Conservation (phyloP, 37 sponge, comb jelly and placozoan species). For the Beroe forskalii region DNA sequence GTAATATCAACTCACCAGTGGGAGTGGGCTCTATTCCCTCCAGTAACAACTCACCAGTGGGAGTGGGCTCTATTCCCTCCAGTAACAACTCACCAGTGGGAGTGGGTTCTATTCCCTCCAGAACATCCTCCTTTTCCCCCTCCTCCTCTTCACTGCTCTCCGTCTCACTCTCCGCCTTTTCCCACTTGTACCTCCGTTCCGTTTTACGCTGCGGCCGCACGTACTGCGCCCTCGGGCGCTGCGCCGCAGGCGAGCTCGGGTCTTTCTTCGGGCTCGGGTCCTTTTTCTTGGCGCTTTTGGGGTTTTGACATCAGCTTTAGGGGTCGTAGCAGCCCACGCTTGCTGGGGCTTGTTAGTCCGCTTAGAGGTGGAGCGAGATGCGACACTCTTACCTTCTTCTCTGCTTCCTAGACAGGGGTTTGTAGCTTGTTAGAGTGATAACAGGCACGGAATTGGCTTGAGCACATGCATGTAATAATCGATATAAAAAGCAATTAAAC, state of each 20-base stretch:
- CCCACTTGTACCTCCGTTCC: constrained; percentile 35
- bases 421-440: too few species aligned
- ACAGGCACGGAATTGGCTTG: too few species aligned
- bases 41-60: too few species aligned
- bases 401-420: constrained; percentile 9
- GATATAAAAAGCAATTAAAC: too few species aligned
- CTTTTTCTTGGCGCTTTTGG: neutral
- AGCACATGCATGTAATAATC: too few species aligned
- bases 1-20: too few species aligned
- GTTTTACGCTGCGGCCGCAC: neutral
- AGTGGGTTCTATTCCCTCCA: constrained; percentile 8
- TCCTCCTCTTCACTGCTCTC: constrained; percentile 27
- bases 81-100: too few species aligned
- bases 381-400: constrained; percentile 9
- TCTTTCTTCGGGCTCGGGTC: neutral
- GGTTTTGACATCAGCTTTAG: neutral
- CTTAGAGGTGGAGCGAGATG: neutral
- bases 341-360: neutral
- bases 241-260: neutral
- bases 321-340: neutral
- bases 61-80: too few species aligned
- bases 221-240: neutral
- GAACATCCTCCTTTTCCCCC: constrained; percentile 18
- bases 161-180: constrained; percentile 21
- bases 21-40: too few species aligned